Base-by-base conservation (phyloP, 2,113 vertebrate species). In the Acanthisitta chloris region DNA sequence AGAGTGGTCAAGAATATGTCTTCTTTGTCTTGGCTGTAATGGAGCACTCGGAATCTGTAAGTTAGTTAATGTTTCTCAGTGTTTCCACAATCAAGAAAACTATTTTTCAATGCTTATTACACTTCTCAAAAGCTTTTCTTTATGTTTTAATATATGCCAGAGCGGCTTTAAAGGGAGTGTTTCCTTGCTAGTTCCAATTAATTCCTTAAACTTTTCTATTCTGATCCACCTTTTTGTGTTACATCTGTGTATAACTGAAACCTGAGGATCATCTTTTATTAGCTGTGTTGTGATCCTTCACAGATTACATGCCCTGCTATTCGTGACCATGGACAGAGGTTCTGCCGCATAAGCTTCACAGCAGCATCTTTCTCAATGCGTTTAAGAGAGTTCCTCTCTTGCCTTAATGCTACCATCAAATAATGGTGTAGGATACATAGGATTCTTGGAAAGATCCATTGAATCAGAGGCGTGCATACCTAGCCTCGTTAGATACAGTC, bases 1-100 rank as follows among this genome's bases (percentile, higher is more conserved):
- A 99, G 85, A 99, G 98, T 29, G 99, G 99, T 92, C 99, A 99
- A 97, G 99, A 99, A 96, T 99, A 99, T 73, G 98, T 99, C 93
- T 99, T 99, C 97, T 99, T 99, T 86, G 99, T 99, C 59, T 97
- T 99, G 59, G 99, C 99, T 17, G 98, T 99, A 80, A 98, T 99
- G 98, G 99, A 99, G 74, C 99, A 99, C 79, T 98, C 99, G 12
- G 99, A 99, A 96, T 99, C 99, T 61, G 99, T 99, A 98, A 98
- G 99, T 98, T 49, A 42, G 17, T 81, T 55, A 25, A 26, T 71
- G 6, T 38, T 38, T 73, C 64, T 84, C 73, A 81, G 65, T 92
- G 16, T 82, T 78, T 67, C 21, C 25, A n/a, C 11, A 72, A 6
- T 73, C 8, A 46, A 6, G 13, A 55, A 71, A 64, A 46, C 4